Percentiles rank a stretch among this genome's conserved stretches.
phyloP scores from a whole-genome alignment of 2,113 vertebrate genomes.

The Chaetura pelagica region DNA sequence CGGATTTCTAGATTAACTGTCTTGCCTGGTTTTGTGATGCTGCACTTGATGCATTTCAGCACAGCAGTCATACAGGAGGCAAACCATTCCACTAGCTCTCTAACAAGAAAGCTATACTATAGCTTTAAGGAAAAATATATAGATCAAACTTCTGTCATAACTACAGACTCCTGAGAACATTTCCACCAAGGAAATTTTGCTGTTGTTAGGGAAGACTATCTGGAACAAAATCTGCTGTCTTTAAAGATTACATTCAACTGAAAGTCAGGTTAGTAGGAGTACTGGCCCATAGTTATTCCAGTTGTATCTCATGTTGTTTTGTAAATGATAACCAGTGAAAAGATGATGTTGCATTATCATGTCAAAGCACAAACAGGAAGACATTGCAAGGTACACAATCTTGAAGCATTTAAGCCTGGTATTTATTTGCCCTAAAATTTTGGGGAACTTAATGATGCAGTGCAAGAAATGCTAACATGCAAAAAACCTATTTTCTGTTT shows the following conservation, averaged over 20 bases:
- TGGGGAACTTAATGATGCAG: background rate
- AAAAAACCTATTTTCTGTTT: background rate
- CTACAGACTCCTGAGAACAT: background rate
- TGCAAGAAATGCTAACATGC: background rate
- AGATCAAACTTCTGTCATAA: background rate
- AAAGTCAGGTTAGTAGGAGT: background rate
- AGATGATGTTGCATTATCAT: background rate
- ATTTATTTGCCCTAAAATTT: background rate
- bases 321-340: background rate
- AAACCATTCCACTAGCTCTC: background rate
- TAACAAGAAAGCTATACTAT: background rate
- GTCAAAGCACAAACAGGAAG: background rate
- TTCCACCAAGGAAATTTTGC: background rate
- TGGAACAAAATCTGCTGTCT: background rate
- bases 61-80: background rate
- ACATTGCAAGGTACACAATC: background rate
- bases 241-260: background rate
- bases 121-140: background rate
- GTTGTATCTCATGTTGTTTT: background rate
- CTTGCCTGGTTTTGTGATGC: background rate
- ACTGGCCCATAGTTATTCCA: background rate
- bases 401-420: background rate
- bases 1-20: background rate
- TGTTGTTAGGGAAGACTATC: background rate
- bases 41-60: background rate